phyloP scores from a whole-genome alignment of 1,140 invertebrate genomes.

The Drosophila ananassae region DNA sequence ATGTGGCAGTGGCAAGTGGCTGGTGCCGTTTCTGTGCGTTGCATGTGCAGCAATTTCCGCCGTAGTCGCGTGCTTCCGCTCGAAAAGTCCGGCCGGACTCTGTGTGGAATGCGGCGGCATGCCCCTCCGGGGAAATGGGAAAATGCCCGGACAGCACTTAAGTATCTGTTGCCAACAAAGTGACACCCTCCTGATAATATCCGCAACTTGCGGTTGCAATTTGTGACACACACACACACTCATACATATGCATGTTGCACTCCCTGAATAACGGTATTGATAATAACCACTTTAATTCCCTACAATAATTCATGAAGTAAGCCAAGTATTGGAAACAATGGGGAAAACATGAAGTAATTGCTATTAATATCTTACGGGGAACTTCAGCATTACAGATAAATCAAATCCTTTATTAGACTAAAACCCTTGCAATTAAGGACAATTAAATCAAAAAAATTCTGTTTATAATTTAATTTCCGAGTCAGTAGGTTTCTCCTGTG shows the following conservation, averaged over 20 bases:
- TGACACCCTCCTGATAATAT: slow-evolving; percentile 72
- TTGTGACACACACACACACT: slow-evolving; percentile 11
- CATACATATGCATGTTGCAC: slow-evolving; percentile 2
- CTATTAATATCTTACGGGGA: no score
- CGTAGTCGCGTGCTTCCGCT: slow-evolving; percentile 74
- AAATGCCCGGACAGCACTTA: slow-evolving; percentile 58
- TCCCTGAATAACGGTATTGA: slow-evolving; percentile 37
- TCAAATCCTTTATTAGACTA: no score
- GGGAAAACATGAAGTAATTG: not conserved
- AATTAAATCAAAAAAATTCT: not conserved
- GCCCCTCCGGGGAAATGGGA: slow-evolving; percentile 5
- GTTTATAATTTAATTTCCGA: not conserved
- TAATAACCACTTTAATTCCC: slow-evolving; percentile 34
- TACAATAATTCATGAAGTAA: not conserved
- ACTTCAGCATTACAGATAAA: no score
- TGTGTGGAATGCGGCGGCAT: slow-evolving; percentile 14
- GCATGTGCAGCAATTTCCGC: slow-evolving; percentile 77
- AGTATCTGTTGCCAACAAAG: slow-evolving; percentile 69
- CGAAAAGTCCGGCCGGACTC: slow-evolving; percentile 32
- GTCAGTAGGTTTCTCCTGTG: not conserved
- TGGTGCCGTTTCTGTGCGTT: slow-evolving; percentile 48
- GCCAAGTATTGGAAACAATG: not conserved
- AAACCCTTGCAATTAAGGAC: not conserved
- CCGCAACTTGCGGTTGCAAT: slow-evolving; percentile 55
- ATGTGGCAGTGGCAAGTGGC: slow-evolving; percentile 27